A percentile compares a stretch with the other conserved stretches of the same genome.
Evolutionary conservation across 2,888 invertebrate species (phyloP).

Genomic region (Lasius fuliginosus): DNA sequence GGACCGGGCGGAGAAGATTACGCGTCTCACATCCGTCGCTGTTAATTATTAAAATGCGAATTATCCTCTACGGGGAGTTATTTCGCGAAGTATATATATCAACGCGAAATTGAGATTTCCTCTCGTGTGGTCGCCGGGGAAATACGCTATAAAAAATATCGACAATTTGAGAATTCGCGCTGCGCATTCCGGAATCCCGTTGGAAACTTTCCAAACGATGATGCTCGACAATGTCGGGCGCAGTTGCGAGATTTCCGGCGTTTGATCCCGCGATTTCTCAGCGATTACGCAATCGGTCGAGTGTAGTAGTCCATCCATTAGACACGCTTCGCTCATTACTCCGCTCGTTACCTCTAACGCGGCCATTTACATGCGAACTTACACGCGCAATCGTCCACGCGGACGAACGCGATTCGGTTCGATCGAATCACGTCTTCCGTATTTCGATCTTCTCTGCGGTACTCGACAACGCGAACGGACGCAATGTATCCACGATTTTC

Average conservation of each 20-base stretch:
- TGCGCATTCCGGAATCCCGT: not conserved
- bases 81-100: conserved; percentile 12
- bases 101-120: conserved; percentile 5
- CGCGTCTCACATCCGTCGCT: conserved; percentile 35
- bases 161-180: conserved; percentile 4
- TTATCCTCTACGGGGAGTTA: conserved; percentile 46
- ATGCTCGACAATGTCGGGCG: not conserved
- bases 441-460: not conserved
- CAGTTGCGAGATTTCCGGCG: not conserved
- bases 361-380: conserved; percentile 30
- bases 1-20: conserved; percentile 44
- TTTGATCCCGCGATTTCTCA: conserved; percentile 25
- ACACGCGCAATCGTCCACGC: not conserved
- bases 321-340: conserved; percentile 37
- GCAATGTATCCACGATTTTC: conserved; percentile 15
- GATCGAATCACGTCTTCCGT: not conserved
- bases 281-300: conserved; percentile 31
- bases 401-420: not conserved
- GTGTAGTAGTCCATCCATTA: conserved; percentile 37
- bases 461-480: not conserved
- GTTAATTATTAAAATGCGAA: conserved; percentile 49
- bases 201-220: conserved; percentile 36
- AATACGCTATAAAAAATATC: conserved; percentile 34
- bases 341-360: conserved; percentile 41
- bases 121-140: conserved; percentile 14